phyloP scores from a whole-genome alignment of 2,797 vertebrate genomes.

The Tapirus indicus region DNA sequence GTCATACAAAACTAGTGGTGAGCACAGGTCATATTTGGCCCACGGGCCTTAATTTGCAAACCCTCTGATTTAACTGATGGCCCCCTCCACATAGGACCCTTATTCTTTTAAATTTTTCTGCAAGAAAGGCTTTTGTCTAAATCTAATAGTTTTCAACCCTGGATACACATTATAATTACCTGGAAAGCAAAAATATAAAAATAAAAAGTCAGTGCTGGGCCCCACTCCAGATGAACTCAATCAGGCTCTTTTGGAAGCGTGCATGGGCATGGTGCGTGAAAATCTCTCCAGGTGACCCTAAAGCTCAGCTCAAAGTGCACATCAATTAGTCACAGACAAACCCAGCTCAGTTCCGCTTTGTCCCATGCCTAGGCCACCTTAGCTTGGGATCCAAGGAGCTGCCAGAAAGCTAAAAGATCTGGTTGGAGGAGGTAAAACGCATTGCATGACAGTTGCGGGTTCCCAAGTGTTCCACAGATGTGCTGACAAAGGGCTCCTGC shows the following conservation, averaged over 20 bases:
- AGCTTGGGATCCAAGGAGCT: rapidly evolving
- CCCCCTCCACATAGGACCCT: no score
- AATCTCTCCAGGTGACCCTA: background rate
- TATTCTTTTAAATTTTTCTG: background rate
- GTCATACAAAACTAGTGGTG: rapidly evolving
- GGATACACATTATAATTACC: background rate
- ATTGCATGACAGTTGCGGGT: rapidly evolving
- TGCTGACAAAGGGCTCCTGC: background rate
- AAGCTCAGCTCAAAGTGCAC: background rate
- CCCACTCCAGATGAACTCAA: background rate
- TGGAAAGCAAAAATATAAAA: background rate
- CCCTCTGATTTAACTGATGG: background rate
- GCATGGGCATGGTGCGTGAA: rapidly evolving
- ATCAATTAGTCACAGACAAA: background rate
- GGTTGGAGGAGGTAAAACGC: background rate
- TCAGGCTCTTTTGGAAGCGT: background rate
- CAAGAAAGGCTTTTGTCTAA: background rate
- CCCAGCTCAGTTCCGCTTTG: background rate
- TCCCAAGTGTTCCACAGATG: background rate
- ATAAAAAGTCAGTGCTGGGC: background rate
- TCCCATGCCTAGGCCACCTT: background rate
- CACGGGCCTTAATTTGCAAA: background rate
- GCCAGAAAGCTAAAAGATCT: background rate
- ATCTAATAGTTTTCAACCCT: background rate
- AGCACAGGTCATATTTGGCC: no score